Evolutionary conservation across 2,888 invertebrate genomes (phyloP), one percentile per base, ranked within the genome.

Genomic region (Caenorhabditis imperialis): DNA sequence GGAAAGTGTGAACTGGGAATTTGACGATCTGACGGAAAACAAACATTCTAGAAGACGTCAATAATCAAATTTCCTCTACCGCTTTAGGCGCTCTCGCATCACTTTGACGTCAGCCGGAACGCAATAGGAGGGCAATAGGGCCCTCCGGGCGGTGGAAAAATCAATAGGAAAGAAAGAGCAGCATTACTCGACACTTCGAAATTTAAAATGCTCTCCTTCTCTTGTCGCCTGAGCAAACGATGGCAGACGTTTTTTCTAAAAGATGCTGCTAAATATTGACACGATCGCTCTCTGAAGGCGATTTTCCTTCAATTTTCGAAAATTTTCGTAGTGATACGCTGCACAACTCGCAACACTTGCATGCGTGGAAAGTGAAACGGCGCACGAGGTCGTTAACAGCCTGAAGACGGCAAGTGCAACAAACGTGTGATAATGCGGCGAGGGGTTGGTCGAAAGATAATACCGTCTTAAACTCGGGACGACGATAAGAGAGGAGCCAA

Each of bases 161-260:
- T 67, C 67, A 58, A 67, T 67, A 67, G 40, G 37, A 42, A 44
- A 40, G 40, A 35, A 18, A 63, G 23, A 44, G 54, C 54, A 50
- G 42, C 35, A 50, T 50, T 35, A 30, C 22, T 7, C 35, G 30
- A n/a, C 48, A 10, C 38, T n/a, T 1, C 2, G 4, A 40, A n/a
- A 18, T 16, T 8, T 40, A 8, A 16, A 40, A 7, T 40, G 40
- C 40, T 8, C n/a, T 18, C 33, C 7, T 33, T 12, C 5, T 18
- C 18, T 40, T 4, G 10, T 38, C 33, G 35, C 30, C 33, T 57
- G 35, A 67, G 44, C 67, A 67, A 67, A 67, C 67, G 50, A 50
- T 67, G 30, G 33, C 16, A 62, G 18, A 20, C 18, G 27, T 40
- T 50, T 14, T 10, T 3, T n/a, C n/a, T n/a, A n/a, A n/a, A n/a